Conservation (phyloP, 2,113 vertebrate genomes). For the Ursus arctos region DNA sequence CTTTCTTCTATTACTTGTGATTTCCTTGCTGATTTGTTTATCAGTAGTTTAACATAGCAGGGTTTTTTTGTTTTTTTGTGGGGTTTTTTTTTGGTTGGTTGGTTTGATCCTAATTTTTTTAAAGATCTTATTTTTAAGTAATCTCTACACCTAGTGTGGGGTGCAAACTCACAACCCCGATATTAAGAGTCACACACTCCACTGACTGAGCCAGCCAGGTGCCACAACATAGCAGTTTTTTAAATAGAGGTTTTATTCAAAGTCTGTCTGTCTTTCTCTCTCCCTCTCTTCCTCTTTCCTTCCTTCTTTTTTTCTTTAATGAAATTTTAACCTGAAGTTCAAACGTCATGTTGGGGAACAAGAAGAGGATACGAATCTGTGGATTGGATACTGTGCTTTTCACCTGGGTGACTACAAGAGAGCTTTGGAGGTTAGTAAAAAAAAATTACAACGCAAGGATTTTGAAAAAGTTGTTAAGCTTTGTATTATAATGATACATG, state of each 20-base stretch:
- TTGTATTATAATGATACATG: not conserved
- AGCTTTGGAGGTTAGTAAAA: slow-evolving; percentile 93
- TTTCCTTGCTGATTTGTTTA: not conserved
- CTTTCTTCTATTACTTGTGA: not conserved
- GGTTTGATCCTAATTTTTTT: not conserved
- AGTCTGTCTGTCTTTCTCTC: not conserved
- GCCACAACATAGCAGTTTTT: not conserved
- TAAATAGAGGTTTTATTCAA: not conserved
- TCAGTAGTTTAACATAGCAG: not conserved
- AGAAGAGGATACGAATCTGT: slow-evolving; percentile 92
- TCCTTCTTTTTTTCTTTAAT: not conserved
- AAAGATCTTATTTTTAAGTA: not conserved
- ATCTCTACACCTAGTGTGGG: too few relatives aligned
- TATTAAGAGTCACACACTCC: too few relatives aligned
- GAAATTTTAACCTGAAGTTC: slow-evolving; percentile 89
- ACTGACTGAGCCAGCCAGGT: too few relatives aligned
- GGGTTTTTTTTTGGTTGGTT: not conserved
- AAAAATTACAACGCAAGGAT: not conserved
- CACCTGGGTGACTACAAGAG: slow-evolving; percentile 97
- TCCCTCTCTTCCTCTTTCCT: not conserved
- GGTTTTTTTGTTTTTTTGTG: not conserved
- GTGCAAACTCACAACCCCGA: too few relatives aligned
- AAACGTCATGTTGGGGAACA: slow-evolving; percentile 93
- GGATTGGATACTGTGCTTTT: slow-evolving; percentile 97
- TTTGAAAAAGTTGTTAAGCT: not conserved